phyloP scores from a whole-genome alignment of 2,888 invertebrate species.

The Latrodectus hesperus region DNA sequence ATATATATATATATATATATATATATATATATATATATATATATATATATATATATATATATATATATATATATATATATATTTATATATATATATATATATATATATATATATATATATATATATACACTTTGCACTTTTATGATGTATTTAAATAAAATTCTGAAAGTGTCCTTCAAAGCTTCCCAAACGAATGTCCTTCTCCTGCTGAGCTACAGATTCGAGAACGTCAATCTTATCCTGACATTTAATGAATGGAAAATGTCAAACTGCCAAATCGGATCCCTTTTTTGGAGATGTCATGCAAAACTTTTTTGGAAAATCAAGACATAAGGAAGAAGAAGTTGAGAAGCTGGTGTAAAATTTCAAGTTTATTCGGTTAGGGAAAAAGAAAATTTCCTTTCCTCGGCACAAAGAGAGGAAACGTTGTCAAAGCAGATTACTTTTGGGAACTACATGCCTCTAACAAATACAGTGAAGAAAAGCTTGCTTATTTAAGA shows the following conservation, averaged over 20 bases:
- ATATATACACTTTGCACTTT: too few species aligned
- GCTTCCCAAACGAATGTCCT: too few species aligned
- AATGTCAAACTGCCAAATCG: slow-evolving; percentile 36
- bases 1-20: too few species aligned
- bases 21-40: too few species aligned
- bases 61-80: too few species aligned
- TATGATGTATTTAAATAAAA: too few species aligned
- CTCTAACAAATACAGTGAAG: slow-evolving; percentile 7
- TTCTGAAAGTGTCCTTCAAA: too few species aligned
- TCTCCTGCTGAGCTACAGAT: too few species aligned
- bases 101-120: too few species aligned
- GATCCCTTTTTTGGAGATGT: background rate
- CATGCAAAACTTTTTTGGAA: background rate
- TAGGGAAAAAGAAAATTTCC: background rate
- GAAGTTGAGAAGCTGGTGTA: background rate
- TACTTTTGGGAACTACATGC: slow-evolving; percentile 15
- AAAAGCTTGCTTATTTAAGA: slow-evolving; percentile 17
- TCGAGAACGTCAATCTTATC: background rate
- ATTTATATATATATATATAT: too few species aligned
- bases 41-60: too few species aligned
- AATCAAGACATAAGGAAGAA: background rate
- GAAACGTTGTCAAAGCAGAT: slow-evolving; percentile 36
- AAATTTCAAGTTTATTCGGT: slow-evolving; percentile 30
- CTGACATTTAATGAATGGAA: slow-evolving; percentile 38
- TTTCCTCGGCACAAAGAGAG: background rate